Conservation (phyloP, 2,888 invertebrate species). For the Mesorhabditis sp. region DNA sequence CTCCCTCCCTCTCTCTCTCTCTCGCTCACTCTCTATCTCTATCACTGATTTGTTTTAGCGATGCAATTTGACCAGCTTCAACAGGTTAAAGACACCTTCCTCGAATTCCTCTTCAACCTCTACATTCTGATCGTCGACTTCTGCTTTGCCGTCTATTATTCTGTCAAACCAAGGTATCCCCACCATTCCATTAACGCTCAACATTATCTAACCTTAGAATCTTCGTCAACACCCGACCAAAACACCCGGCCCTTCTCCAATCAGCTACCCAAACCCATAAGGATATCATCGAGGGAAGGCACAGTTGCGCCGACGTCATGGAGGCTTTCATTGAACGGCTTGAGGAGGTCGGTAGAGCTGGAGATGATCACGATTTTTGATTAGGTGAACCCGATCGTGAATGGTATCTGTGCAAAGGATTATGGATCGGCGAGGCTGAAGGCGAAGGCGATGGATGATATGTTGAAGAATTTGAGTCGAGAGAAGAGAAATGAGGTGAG, state of each 20-base stretch:
- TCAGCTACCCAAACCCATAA: background rate
- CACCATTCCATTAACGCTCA: background rate
- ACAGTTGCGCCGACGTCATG: background rate
- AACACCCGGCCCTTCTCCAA: background rate
- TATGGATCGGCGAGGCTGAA: background rate
- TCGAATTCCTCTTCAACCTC: background rate
- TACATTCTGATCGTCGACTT: background rate
- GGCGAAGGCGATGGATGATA: background rate
- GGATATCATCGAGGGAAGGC: background rate
- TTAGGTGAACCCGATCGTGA: background rate
- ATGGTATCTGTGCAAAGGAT: background rate
- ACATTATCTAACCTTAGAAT: background rate
- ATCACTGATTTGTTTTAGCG: background rate
- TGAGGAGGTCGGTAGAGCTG: background rate
- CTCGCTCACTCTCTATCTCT: background rate
- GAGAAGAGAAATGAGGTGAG: slow-evolving; percentile 6
- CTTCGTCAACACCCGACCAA: background rate
- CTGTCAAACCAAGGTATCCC: background rate
- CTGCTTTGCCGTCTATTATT: background rate
- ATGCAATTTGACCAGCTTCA: background rate
- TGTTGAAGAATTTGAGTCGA: background rate
- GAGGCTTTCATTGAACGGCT: background rate
- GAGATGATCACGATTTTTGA: background rate
- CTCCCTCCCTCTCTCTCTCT: background rate
- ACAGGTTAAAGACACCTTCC: background rate